Evolutionary conservation across 2,797 vertebrate genomes (phyloP), one percentile per base, ranked within the genome.

Genomic region (Chromis chromis): DNA sequence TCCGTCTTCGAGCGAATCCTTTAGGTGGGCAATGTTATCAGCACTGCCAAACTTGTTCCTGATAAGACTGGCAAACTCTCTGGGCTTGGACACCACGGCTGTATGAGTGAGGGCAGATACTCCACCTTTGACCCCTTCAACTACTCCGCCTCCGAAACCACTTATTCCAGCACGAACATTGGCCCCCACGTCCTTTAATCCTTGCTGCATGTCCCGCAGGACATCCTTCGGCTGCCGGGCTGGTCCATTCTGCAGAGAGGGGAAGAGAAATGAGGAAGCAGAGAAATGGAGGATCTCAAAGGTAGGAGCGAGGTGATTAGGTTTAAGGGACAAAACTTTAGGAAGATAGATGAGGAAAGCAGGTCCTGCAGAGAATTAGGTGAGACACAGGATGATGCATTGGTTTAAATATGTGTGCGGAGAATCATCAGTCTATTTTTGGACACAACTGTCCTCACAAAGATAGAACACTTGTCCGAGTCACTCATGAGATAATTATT

Each of bases 41-140:
- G 98, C 98, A 0, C 98, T 99, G 82, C 98, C 98, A 0, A 99
- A 99, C 84, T 98, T 99, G 92, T 99, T 99, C 65, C 97, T 96
- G 86, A 99, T 98, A 10, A 98, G 95, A 84, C 97, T 98, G 88
- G 98, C 97, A 0, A 99, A 98, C 83, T 99, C 98, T 6, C 97
- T 93, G 0, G 97, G 97, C 86, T 99, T 99, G 81, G 98, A 99
- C 17, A 98, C 98, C 75, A 98, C 97, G 0, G 98, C 97, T 0
- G 95, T 96, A 92, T 99, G 98, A 1, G 97, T 98, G 46, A 99
- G 91, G 49, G 97, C 98, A 0, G 97, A 96, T 17, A 99, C 97
- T 1, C 98, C 96, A 0, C 98, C 98, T 88, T 97, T 98, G 78
- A 99, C 97, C 0, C 98, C 98, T 58, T 97, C 97, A 3, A 99